A percentile compares a stretch with the other conserved stretches of the same genome.
Evolutionary conservation across 1,140 invertebrate genomes (phyloP).

Genomic region (Lamellibrachia luymesi): DNA sequence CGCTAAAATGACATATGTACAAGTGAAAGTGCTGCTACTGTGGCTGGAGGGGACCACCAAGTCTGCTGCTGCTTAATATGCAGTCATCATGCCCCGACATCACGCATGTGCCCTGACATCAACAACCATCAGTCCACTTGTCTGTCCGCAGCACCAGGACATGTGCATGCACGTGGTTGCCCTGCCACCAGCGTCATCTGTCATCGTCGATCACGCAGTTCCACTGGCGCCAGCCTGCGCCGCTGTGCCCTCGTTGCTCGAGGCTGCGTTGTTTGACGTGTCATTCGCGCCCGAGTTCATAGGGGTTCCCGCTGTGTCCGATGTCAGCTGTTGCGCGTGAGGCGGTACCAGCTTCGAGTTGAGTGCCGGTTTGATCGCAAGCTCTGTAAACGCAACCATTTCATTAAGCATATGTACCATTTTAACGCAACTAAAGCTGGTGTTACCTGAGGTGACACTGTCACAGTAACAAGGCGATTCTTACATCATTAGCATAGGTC

Average conservation of each 20-base stretch:
- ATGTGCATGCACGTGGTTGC: background rate
- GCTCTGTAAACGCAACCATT: slow-evolving; percentile 18
- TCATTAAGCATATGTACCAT: background rate
- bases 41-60: background rate
- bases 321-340: slow-evolving; percentile 3
- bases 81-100: background rate
- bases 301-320: background rate
- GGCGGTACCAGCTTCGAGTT: slow-evolving; percentile 25
- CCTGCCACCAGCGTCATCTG: background rate
- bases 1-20: slow-evolving; percentile 1
- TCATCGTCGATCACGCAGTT: background rate
- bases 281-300: background rate
- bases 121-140: background rate
- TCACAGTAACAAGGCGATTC: too few species aligned
- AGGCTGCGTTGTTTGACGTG: background rate
- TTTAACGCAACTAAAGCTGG: background rate
- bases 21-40: background rate
- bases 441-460: too few species aligned
- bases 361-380: slow-evolving; percentile 28
- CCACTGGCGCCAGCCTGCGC: background rate
- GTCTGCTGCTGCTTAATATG: background rate
- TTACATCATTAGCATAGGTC: too few species aligned
- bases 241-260: background rate
- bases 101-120: background rate
- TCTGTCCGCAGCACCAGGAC: background rate